Conservation (phyloP, 2,888 invertebrate genomes). For the Sinelater perroti region DNA sequence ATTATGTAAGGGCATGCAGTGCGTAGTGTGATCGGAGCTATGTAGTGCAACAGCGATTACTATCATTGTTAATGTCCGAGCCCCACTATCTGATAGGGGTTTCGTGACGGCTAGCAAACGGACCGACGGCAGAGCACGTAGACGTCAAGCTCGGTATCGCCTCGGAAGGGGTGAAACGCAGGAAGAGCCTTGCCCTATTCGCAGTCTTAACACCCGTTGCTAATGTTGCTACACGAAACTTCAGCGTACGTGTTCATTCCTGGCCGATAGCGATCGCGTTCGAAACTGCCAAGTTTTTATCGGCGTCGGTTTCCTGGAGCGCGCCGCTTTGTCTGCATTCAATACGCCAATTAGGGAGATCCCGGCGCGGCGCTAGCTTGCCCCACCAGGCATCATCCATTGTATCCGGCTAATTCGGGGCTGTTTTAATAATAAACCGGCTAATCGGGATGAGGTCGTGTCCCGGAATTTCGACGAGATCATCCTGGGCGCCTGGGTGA, state of each 20-base stretch:
- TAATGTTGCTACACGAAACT: constrained; percentile 27
- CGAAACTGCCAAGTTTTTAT: constrained; percentile 31
- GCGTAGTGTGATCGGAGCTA: too few species aligned
- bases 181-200: constrained; percentile 23
- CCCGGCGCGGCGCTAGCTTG: constrained; percentile 10
- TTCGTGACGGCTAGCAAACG: too few species aligned
- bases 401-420: constrained; percentile 16
- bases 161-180: too few species aligned
- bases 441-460: constrained; percentile 20
- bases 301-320: constrained; percentile 19
- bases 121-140: too few species aligned
- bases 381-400: constrained; percentile 9
- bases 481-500: constrained; percentile 17
- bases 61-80: too few species aligned
- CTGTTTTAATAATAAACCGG: constrained; percentile 22
- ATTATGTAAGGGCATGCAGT: too few species aligned
- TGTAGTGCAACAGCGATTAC: too few species aligned
- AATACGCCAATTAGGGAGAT: constrained; percentile 18
- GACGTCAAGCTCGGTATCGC: too few species aligned
- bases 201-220: constrained; percentile 22
- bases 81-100: too few species aligned
- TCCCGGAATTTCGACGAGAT: constrained; percentile 28
- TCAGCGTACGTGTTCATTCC: constrained; percentile 31
- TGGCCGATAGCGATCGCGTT: constrained; percentile 33
- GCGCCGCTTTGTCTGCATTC: constrained; percentile 20